phyloP scores from a whole-genome alignment of 1,140 invertebrate species.

The Euura lappo region DNA sequence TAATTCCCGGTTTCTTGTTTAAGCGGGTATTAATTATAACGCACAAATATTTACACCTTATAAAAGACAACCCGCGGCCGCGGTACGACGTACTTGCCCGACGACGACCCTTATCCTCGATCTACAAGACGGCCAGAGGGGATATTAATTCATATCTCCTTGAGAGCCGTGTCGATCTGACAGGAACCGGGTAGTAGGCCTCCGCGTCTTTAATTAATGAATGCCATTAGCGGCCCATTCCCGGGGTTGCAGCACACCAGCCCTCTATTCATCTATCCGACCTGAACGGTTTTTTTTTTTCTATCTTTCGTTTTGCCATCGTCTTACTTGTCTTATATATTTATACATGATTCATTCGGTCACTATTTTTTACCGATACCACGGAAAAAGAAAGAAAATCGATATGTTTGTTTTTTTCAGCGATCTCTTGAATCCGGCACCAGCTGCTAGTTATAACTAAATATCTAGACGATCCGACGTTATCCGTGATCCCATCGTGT shows the following conservation, averaged over 20 bases:
- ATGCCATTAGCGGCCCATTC: neutral
- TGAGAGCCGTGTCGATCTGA: neutral
- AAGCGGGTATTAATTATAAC: too few species aligned
- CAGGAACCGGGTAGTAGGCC: neutral
- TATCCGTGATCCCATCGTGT: too few species aligned
- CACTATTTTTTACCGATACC: neutral
- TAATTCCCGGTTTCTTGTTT: too few species aligned
- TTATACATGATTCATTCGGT: neutral
- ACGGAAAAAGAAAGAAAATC: neutral
- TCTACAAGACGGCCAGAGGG: neutral
- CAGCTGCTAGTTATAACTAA: too few species aligned
- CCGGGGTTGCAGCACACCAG: neutral
- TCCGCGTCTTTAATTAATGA: neutral
- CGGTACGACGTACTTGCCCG: too few species aligned
- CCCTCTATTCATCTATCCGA: neutral
- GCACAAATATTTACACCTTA: too few species aligned
- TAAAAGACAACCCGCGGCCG: too few species aligned
- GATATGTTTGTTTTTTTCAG: too few species aligned
- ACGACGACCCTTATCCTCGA: too few species aligned
- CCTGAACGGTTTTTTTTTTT: neutral
- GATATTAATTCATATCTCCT: neutral
- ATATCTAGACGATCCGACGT: too few species aligned
- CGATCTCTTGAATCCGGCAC: too few species aligned
- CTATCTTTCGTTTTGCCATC: too few species aligned
- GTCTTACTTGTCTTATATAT: neutral